Evolutionary conservation across 2,113 vertebrate genomes (phyloP).

Genomic region (Tylochromis polylepis): DNA sequence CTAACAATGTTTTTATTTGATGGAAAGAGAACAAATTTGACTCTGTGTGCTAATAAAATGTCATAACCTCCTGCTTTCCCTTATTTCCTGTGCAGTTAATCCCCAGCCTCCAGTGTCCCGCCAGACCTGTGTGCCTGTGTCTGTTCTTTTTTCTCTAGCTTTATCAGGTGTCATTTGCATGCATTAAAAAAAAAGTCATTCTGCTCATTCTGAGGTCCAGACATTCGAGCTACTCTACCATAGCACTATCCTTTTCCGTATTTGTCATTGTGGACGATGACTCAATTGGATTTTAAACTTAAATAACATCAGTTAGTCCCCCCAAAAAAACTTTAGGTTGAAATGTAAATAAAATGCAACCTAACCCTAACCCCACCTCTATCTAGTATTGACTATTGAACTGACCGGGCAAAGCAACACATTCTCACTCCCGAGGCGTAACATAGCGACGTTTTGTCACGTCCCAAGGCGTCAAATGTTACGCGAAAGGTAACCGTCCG

Average conservation of each 20-base stretch:
- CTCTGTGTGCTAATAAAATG: constrained; percentile 24
- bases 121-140: constrained; percentile 5
- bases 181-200: background rate
- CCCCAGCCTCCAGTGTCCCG: constrained; percentile 11
- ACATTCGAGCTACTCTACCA: background rate
- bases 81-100: constrained; percentile 44
- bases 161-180: constrained; percentile 15
- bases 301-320: background rate
- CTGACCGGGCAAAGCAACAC: fast-evolving
- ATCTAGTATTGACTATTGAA: background rate
- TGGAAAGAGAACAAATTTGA: background rate
- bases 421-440: no score
- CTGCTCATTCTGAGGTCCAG: background rate
- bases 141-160: background rate
- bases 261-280: background rate
- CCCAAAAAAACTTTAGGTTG: background rate
- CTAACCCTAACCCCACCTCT: background rate
- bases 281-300: background rate
- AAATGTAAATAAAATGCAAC: background rate
- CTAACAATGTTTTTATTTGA: background rate
- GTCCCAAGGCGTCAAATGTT: no score
- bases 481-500: no score
- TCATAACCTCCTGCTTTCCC: constrained; percentile 29
- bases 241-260: background rate
- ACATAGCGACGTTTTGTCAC: no score